These are phyloP conservation scores for Aptenodytes forsteri DNA, from an alignment of 2,113 vertebrate species.

Conservation along the genomic window DNA sequence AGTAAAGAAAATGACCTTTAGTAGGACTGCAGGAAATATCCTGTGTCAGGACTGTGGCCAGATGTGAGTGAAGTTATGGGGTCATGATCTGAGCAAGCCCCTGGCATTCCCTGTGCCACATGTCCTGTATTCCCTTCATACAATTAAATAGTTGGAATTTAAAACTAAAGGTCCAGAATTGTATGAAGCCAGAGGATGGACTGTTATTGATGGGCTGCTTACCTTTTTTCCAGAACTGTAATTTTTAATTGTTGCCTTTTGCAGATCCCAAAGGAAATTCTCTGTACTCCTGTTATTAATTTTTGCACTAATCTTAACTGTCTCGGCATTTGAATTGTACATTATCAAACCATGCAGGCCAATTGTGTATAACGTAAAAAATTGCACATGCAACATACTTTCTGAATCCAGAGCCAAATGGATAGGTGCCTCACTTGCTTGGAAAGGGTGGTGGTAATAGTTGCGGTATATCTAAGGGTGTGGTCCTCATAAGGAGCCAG, in stretches of 20 bases:
- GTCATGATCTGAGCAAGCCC: not conserved
- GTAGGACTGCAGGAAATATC: not conserved
- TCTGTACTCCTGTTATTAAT: not conserved
- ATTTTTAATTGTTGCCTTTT: not conserved
- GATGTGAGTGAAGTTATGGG: not conserved
- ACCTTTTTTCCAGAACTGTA: not conserved
- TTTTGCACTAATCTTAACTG: not conserved
- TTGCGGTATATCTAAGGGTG: not conserved
- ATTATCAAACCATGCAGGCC: not conserved
- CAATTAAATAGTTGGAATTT: not conserved
- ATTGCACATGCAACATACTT: not conserved
- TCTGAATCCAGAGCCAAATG: not conserved
- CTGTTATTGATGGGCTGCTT: not conserved
- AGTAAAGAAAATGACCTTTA: not conserved
- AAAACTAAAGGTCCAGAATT: not conserved
- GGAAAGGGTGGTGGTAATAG: not conserved
- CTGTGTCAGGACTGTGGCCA: not conserved
- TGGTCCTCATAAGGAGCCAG: not conserved
- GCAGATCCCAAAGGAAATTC: not conserved
- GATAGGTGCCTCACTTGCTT: not conserved
- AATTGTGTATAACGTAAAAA: not conserved
- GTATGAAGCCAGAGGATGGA: not conserved
- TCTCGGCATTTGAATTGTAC: not conserved
- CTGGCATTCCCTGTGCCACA: not conserved
- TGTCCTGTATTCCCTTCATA: not conserved